Conservation (phyloP, 2,113 vertebrate genomes). For the Sphyrna mokarran region DNA sequence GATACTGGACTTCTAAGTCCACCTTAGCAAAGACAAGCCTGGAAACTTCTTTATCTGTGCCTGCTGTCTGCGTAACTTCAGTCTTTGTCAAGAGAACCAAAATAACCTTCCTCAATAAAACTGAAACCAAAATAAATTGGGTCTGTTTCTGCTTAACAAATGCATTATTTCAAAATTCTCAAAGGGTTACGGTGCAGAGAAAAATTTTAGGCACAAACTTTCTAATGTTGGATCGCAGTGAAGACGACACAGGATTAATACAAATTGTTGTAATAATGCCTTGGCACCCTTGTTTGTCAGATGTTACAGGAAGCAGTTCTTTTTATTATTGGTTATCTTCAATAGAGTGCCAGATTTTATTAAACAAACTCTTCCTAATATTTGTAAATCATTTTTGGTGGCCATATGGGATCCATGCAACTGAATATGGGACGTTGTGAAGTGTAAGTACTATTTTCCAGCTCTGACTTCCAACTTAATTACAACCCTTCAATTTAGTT, state of each 20-base stretch:
- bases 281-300: not conserved
- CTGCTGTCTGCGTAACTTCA: not conserved
- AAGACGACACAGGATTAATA: not conserved
- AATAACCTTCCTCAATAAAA: not conserved
- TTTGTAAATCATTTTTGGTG: constrained; percentile 16
- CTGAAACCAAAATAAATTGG: not conserved
- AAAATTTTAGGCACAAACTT: not conserved
- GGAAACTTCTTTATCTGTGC: not conserved
- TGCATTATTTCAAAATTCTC: not conserved
- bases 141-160: not conserved
- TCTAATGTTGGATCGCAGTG: not conserved
- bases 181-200: not conserved
- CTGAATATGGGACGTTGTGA: not conserved
- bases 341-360: constrained; percentile 18
- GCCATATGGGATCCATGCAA: not conserved
- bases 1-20: not conserved
- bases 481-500: constrained; percentile 11
- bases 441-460: not conserved
- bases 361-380: constrained; percentile 11
- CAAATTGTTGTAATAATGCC: not conserved
- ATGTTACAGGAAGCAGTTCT: not conserved
- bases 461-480: not conserved
- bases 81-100: not conserved
- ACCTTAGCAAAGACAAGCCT: not conserved
- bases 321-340: not conserved